A percentile compares a stretch with the other conserved stretches of the same genome.
phyloP scores from a whole-genome alignment of 2,113 vertebrate genomes.

The Salvator merianae region DNA sequence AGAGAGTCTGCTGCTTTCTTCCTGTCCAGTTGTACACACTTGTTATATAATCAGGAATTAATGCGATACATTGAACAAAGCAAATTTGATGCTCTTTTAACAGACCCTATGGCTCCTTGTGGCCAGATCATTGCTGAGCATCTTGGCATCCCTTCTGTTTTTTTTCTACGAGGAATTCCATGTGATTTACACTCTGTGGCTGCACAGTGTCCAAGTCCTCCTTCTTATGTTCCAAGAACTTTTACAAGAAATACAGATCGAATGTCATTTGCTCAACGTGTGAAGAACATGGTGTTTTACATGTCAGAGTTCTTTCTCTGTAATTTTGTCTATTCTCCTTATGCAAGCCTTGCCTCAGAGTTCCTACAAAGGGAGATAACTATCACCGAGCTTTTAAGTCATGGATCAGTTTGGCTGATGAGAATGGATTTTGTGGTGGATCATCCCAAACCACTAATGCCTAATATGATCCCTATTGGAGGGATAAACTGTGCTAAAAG shows the following conservation, averaged over 20 bases:
- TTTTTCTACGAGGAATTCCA: conserved; percentile 75
- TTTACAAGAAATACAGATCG: conserved; percentile 53
- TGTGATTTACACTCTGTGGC: conserved; percentile 77
- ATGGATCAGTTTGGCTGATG: conserved; percentile 84
- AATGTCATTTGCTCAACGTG: conserved; percentile 83
- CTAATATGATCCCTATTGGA: conserved; percentile 80
- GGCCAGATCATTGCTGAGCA: conserved; percentile 79
- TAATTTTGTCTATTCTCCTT: conserved; percentile 60
- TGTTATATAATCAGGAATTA: conserved; percentile 78
- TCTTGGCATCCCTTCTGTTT: conserved; percentile 78
- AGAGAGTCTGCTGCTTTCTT: conserved; percentile 35
- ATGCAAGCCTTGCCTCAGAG: conserved; percentile 70
- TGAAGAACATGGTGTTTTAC: conserved; percentile 71
- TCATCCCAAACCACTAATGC: conserved; percentile 83
- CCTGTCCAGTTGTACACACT: conserved; percentile 59
- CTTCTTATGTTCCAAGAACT: conserved; percentile 75
- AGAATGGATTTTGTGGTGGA: conserved; percentile 80
- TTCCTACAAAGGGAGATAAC: conserved; percentile 71
- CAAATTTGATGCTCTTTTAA: conserved; percentile 78
- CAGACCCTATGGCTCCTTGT: conserved; percentile 85
- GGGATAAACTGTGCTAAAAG: conserved; percentile 67
- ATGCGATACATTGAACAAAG: conserved; percentile 68
- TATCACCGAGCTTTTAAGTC: conserved; percentile 70
- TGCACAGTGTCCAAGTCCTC: conserved; percentile 78
- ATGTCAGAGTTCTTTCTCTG: conserved; percentile 68